Conservation (phyloP, 2,888 invertebrate species). For the Myathropa florea region DNA sequence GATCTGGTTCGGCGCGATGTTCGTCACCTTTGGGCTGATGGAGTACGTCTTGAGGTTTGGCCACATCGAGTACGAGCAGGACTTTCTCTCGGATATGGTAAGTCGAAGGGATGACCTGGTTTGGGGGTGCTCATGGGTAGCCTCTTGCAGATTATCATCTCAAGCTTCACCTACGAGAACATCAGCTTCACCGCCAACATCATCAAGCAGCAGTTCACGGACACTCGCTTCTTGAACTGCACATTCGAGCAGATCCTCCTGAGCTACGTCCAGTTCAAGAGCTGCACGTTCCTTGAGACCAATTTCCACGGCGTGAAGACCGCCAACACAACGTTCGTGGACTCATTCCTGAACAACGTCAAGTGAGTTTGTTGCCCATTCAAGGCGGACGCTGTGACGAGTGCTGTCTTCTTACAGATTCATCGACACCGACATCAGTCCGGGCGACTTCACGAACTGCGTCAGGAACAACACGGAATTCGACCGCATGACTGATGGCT, state of each 20-base stretch:
- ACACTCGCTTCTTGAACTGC: constrained; percentile 84
- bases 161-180: constrained; percentile 79
- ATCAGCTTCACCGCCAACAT: constrained; percentile 83
- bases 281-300: constrained; percentile 86
- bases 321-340: constrained; percentile 85
- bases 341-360: constrained; percentile 84
- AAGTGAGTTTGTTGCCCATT: constrained; percentile 81
- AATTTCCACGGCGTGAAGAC: constrained; percentile 88
- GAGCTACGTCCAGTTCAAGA: constrained; percentile 87
- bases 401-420: constrained; percentile 76
- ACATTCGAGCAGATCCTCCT: constrained; percentile 86
- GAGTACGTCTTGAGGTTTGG: constrained; percentile 83
- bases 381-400: too few relatives aligned
- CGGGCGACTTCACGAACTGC: constrained; percentile 82
- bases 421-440: constrained; percentile 83
- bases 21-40: constrained; percentile 82
- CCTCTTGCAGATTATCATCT: constrained; percentile 79
- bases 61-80: constrained; percentile 81
- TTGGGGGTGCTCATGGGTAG: neutral
- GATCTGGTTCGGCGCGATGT: constrained; percentile 83
- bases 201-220: constrained; percentile 85
- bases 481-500: constrained; percentile 79
- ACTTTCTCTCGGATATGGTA: constrained; percentile 75
- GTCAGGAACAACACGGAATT: constrained; percentile 82
- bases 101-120: neutral